These are phyloP conservation scores for Eulemur rubriventer DNA, from an alignment of 2,797 vertebrate species.

Conservation along the genomic window DNA sequence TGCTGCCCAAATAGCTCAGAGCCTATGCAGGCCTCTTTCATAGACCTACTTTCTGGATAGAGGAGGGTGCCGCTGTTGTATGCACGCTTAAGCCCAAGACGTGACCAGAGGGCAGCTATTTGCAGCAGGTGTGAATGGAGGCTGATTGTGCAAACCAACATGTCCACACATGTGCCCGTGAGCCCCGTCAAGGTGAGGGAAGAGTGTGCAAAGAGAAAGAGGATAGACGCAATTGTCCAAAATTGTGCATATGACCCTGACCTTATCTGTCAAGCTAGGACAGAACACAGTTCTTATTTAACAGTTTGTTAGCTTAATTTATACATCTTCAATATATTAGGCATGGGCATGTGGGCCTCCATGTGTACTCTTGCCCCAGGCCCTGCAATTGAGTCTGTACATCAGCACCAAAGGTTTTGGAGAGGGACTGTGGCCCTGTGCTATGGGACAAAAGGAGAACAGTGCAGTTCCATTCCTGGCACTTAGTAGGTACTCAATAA, in stretches of 20 bases:
- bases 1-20: neutral
- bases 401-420: neutral
- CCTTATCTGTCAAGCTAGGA: neutral
- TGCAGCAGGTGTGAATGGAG: neutral
- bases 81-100: neutral
- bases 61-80: neutral
- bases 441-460: neutral
- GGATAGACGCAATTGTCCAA: neutral
- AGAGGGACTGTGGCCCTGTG: neutral
- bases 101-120: neutral
- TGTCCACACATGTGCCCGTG: rapidly evolving
- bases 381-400: neutral
- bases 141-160: neutral
- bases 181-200: neutral
- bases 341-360: neutral
- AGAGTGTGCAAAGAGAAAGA: neutral
- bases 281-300: neutral
- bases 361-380: neutral
- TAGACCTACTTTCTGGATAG: neutral
- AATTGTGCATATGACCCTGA: neutral
- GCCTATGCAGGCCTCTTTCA: neutral
- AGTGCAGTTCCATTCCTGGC: neutral
- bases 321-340: neutral
- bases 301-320: neutral
- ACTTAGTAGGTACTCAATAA: neutral